Evolutionary conservation across 1,140 invertebrate genomes (phyloP), one percentile per base, ranked within the genome.

Genomic region (Gonatopus flavifemur): DNA sequence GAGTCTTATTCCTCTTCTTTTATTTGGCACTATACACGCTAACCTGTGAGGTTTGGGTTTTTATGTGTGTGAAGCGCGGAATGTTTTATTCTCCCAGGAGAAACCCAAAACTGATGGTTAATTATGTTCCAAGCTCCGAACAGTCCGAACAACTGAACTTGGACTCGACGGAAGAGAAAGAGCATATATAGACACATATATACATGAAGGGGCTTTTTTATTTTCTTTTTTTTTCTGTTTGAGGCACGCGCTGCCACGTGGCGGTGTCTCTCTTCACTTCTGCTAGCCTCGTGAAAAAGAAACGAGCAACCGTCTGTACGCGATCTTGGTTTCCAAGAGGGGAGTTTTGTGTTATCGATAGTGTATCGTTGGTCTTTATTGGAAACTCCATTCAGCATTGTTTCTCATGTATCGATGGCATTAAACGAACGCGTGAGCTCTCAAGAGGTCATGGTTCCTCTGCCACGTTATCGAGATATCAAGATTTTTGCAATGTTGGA

Each of bases 71-170:
- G n/a, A n/a, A n/a, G 38, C 30, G 33, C 12, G 24, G 52, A 46
- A 38, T 48, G 55, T 57, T 59, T 55, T 65, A 41, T 67, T 49
- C 52, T 57, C 55, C 56, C 39, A 46, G 18, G 55, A 66, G 74
- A 76, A 78, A 76, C 67, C 71, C 52, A 76, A 78, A 76, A 75
- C 74, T 76, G 72, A 77, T 76, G 68, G 72, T 73, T 78, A 78
- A 78, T 78, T 78, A 78, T 71, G 61, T 70, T 74, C 61, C n/a
- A n/a, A n/a, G 68, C 52, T 59, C 63, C 49, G 64, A 5, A 28
- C 12, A 28, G 6, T 28, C 25, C 12, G 25, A 28, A 19, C 57
- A 64, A 66, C 62, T 62, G 58, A 63, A 65, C 58, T 64, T 63
- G 59, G 57, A 57, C 50, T 54, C 40, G 28, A 36, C 45, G 42